These are phyloP conservation scores for Parauchenoglanis punctatus DNA, from an alignment of 2,797 vertebrate genomes.

Conservation along the genomic window DNA sequence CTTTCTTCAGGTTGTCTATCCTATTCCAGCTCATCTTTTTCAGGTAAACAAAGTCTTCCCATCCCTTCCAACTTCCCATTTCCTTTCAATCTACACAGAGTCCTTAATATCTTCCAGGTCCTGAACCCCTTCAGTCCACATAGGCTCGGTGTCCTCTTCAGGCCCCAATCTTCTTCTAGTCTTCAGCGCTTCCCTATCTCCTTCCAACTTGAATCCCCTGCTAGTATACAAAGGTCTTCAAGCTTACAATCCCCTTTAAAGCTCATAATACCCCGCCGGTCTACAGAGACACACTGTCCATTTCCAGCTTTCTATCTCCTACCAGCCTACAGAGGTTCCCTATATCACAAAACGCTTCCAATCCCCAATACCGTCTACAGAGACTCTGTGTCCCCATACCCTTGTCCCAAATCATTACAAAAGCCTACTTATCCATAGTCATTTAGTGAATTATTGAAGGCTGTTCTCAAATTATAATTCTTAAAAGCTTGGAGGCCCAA, in stretches of 20 bases:
- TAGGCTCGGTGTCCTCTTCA: background rate
- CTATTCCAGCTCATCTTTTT: background rate
- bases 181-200: background rate
- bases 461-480: background rate
- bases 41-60: background rate
- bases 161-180: background rate
- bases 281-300: constrained; percentile 33
- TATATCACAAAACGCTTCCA: background rate
- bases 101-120: constrained; percentile 10
- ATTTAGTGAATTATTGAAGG: constrained; percentile 13
- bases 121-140: background rate
- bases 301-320: constrained; percentile 17
- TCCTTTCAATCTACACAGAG: background rate
- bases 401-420: background rate
- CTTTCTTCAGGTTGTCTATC: background rate
- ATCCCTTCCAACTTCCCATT: background rate
- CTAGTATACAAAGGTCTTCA: constrained; percentile 11
- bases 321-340: background rate
- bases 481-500: background rate
- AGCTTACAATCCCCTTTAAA: constrained; percentile 31
- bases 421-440: background rate
- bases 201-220: background rate
- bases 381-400: background rate
- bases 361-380: background rate
- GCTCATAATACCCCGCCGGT: constrained; percentile 9